Conservation (phyloP, 2,888 invertebrate genomes). For the Imbricaverruca yamaguchii region DNA sequence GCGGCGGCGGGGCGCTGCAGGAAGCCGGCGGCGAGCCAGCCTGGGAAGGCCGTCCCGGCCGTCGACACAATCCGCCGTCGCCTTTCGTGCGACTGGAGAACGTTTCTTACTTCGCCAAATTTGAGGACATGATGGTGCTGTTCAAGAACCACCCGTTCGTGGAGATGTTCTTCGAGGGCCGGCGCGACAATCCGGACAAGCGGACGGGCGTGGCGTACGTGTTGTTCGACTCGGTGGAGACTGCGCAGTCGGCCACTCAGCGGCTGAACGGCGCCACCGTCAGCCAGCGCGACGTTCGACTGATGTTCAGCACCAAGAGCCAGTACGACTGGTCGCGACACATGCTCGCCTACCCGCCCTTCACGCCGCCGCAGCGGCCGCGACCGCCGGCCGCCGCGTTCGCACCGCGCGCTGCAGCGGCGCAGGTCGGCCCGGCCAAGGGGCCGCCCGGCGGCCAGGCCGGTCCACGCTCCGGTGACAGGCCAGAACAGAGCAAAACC, state of each 20-base stretch:
- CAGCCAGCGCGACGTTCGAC: neutral
- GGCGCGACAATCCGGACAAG: constrained; percentile 38
- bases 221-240: constrained; percentile 34
- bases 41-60: neutral
- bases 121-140: neutral
- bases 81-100: constrained; percentile 7
- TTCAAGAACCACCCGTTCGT: neutral
- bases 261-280: neutral
- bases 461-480: too few relatives aligned
- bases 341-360: neutral
- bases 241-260: neutral
- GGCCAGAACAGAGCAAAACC: too few relatives aligned
- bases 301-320: neutral
- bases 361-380: neutral
- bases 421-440: too few relatives aligned
- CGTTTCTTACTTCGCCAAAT: neutral
- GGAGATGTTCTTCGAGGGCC: neutral
- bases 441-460: too few relatives aligned
- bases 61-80: neutral
- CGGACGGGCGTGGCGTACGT: constrained; percentile 40
- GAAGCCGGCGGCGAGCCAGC: constrained; percentile 22
- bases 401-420: too few relatives aligned
- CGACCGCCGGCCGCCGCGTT: neutral
- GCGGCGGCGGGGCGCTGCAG: constrained; percentile 23
- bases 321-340: neutral